Conservation (phyloP, 2,888 invertebrate species). For the Andricus quercusramuli region DNA sequence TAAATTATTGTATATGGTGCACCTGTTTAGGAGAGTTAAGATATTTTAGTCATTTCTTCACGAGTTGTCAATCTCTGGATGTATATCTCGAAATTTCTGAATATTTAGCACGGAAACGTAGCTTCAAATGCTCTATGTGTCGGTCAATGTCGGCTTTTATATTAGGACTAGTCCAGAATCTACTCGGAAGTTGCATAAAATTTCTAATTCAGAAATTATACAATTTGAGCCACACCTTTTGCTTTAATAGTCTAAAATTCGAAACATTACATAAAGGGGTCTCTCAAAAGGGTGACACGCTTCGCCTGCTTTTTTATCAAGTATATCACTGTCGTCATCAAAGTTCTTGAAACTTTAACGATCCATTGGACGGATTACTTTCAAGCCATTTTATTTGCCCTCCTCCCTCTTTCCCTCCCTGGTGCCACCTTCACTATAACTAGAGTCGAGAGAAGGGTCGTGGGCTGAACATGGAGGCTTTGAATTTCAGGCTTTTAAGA, state of each 20-base stretch:
- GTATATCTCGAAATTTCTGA: no score
- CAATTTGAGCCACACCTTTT: background rate
- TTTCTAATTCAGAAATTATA: background rate
- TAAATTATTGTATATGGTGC: no score
- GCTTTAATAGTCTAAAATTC: background rate
- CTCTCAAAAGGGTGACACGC: background rate
- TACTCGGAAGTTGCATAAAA: background rate
- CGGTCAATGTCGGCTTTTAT: no score
- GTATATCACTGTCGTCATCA: background rate
- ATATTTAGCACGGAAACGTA: no score
- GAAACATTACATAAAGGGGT: background rate
- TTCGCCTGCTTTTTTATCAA: background rate
- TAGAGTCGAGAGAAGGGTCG: conserved; percentile 3
- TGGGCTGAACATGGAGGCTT: background rate
- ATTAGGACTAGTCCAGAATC: no score
- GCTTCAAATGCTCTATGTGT: no score
- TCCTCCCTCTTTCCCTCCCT: background rate
- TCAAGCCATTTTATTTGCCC: background rate
- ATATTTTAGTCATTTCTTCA: no score
- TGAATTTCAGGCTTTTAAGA: conserved; percentile 21
- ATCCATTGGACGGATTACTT: conserved; percentile 5
- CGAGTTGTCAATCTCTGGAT: no score
- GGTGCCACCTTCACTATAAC: conserved; percentile 2
- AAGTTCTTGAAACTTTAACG: conserved; percentile 1
- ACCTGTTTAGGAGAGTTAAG: no score